Base-by-base conservation (phyloP, 2,888 invertebrate species). In the Hirtodrosophila duncani region DNA sequence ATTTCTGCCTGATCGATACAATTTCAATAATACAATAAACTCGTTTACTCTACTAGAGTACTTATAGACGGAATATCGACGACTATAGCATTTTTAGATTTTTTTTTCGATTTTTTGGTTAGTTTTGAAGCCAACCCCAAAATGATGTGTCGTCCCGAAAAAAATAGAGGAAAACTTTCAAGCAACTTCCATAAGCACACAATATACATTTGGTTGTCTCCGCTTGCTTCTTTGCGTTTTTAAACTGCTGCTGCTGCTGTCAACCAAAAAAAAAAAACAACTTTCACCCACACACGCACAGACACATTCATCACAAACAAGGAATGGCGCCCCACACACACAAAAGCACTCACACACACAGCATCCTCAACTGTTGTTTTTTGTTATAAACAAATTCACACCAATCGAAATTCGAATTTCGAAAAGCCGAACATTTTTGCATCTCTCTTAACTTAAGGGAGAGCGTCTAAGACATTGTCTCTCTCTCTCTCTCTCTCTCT, bases 381-480 rank as follows among this genome's bases (percentile, higher is more conserved):
- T 26, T 11, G 51, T 42, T 57, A 75, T 77, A 72, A 71, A 67
- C 72, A 71, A 77, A 77, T 71, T 71, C 69, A 72, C 78, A 71
- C 78, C 52, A 72, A 77, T 71, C 71, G 71, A 71, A 71, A 38
- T 75, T 70, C 77, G 77, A 68, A 77, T 18, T 71, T 77, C 71
- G 71, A 77, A 75, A 48, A 34, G 6, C 14, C 70, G 57, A 36
- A 9, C 3, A n/a, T 21, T 17, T 36, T 24, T 41, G 36, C 43
- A 7, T n/a, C 20, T 30, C 26, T 42, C 34, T 31, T 6, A 0
- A 3, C 0, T 3, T 17, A 17, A 62, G 58, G 26, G n/a, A 5
- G 7, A 0, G 7, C 2, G 5, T n/a, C 20, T 4, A 6, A 2
- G 4, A 17, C 4, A 20, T 27, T 17, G 14, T 13, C 8, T 6